Evolutionary conservation across 2,113 vertebrate genomes (phyloP).

Genomic region (Cebidichthys violaceus): DNA sequence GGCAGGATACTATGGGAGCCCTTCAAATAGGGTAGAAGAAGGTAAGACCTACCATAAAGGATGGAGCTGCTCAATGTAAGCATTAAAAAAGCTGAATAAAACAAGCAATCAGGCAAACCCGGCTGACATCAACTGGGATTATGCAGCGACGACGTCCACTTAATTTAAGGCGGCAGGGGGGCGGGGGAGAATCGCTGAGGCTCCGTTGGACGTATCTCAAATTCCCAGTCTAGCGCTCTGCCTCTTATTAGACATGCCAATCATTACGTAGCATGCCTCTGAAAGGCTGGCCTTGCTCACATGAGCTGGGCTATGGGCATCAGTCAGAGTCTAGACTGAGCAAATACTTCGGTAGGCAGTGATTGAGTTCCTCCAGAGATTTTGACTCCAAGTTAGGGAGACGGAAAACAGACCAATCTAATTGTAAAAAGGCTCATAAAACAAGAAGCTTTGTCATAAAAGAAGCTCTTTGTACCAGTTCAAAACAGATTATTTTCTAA

Average conservation of each 20-base stretch:
- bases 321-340: slow-evolving; percentile 40
- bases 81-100: slow-evolving; percentile 17
- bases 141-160: background rate
- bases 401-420: slow-evolving; percentile 2
- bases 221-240: slow-evolving; percentile 29
- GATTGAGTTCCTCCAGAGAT: slow-evolving; percentile 9
- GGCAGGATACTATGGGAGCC: slow-evolving; percentile 12
- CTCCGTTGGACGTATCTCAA: slow-evolving; percentile 42
- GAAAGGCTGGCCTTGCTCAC: background rate
- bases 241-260: slow-evolving; percentile 47
- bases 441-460: background rate
- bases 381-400: background rate
- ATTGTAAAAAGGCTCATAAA: slow-evolving; percentile 25
- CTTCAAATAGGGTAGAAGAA: background rate
- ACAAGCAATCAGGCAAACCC: background rate
- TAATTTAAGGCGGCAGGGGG: background rate
- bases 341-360: slow-evolving; percentile 21
- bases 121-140: slow-evolving; percentile 7
- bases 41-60: background rate
- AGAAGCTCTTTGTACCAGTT: background rate
- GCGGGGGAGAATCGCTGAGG: background rate
- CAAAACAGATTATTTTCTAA: background rate
- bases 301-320: slow-evolving; percentile 8
- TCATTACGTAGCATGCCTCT: slow-evolving; percentile 26
- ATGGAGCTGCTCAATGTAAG: background rate